Evolutionary conservation across 1,140 invertebrate species (phyloP), one percentile per base, ranked within the genome.

Genomic region (Trichogramma pretiosum): DNA sequence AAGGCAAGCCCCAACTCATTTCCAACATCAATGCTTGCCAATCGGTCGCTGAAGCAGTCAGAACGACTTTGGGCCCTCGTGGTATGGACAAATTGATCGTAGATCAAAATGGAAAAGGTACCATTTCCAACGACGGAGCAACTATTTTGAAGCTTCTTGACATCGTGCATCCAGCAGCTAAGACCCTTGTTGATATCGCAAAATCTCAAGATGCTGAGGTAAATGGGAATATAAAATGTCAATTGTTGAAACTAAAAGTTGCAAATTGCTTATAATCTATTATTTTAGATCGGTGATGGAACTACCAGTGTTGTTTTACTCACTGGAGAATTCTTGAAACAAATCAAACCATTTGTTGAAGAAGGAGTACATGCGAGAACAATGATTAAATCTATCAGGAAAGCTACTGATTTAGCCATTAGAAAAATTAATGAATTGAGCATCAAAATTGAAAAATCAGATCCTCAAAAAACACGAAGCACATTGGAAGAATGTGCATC

Each of bases 11-110:
- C 4, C 96, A 99, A 67, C 74, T 99, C 35, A 82, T 99, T 51
- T 97, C 92, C 34, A 99, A 99, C 70, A 99, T 99, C 69, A 98
- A 93, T 84, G 97, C 97, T n/a, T 99, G 97, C 67, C 88, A 93
- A 72, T 78, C 85, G 10, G 85, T 99, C 35, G 90, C 91, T 16
- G 96, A 99, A 78, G 89, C 93, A 42, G 88, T 93, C 23, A 79
- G 93, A 34, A 98, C 97, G 14, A 99, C 97, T 3, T 74, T 99
- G 9, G 97, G 97, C 48, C 97, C 97, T 35, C 80, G 96, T 24
- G 97, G 97, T 26, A 97, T 99, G 95, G 97, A 99, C 69, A 99
- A 99, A 70, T 76, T 99, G 18, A 97, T 99, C 60, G 93, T 99
- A 2, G 85, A 94, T 66, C 72, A 76, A 46, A 80, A 80, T 56